Evolutionary conservation across 2,797 vertebrate species (phyloP).

Genomic region (Fringilla coelebs): DNA sequence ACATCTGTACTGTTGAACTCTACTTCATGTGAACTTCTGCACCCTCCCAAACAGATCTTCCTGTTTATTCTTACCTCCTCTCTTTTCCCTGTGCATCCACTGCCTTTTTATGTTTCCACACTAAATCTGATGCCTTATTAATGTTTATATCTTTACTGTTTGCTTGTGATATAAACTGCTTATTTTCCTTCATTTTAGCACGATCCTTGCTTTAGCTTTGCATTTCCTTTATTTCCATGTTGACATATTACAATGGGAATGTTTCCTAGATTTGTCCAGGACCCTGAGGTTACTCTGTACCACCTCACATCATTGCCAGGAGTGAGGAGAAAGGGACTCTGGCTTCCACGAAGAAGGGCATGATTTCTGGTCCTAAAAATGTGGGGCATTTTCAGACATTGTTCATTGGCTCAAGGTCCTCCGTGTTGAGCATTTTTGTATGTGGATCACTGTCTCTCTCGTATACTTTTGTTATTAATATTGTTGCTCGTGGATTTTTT

Average conservation of each 20-base stretch:
- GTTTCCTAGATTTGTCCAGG: not conserved
- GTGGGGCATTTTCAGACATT: not conserved
- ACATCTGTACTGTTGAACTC: not conserved
- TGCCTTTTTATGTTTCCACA: not conserved
- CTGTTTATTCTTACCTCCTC: not conserved
- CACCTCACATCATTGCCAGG: fast-evolving
- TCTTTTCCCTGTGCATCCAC: not conserved
- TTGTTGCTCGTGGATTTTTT: not conserved
- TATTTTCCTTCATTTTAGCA: not conserved
- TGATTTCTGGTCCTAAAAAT: not conserved
- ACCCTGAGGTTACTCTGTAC: not conserved
- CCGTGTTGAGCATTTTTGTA: not conserved
- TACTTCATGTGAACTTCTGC: not conserved
- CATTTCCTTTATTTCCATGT: not conserved
- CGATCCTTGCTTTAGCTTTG: not conserved
- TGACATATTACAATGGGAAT: not conserved
- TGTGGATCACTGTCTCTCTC: not conserved
- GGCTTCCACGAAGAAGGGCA: fast-evolving
- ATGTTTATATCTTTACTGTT: not conserved
- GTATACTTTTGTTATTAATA: not conserved
- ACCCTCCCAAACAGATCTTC: not conserved
- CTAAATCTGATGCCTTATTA: not conserved
- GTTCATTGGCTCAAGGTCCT: not conserved
- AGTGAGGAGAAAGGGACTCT: not conserved
- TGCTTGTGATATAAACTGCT: not conserved